Base-by-base conservation (phyloP, 1,140 invertebrate species). In the Caenorhabditis latens region DNA sequence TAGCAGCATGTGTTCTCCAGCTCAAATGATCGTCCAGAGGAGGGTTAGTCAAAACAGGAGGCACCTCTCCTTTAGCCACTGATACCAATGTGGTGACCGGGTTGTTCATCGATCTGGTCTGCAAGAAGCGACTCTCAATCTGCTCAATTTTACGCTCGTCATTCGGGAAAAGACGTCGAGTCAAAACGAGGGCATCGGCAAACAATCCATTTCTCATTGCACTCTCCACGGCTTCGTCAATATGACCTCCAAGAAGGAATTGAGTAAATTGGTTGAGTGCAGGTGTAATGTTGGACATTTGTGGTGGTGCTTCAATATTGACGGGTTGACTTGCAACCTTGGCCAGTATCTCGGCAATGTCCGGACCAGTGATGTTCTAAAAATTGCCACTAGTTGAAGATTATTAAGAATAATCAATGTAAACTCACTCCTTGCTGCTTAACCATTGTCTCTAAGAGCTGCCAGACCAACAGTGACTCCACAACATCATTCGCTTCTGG, bases 1-100 rank as follows among this genome's bases (percentile, higher is more conserved):
- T 84, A 32, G 87, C 87, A 4, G 87, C 87, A 55, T 88, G 87
- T 14, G 83, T 55, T 83, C 83, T 79, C 87, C 87, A 88, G 46
- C 61, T 82, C 19, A 40, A 32, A 48, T 46, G 50, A 50, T 88
- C 87, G 21, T 88, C 87, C 40, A 58, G 50, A 4, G 87, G 63
- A 0, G 84, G 67, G 67, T 84, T 84, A 0, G 65, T 82, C 55
- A 88, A 55, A 84, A 67, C 61, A n/a, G 87, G 87, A n/a, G 87
- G 61, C 4, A 58, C 13, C 58, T 85, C 50, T 57, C 58, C 67
- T 43, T 57, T 85, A 11, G 87, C 87, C 21, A 88, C 87, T 43
- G 83, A 24, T 4, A 88, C 55, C 40, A 88, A 83, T 0, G 87
- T 88, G 3, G 75, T 84, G 13, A 88, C 83, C 11, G 87, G 87